Evolutionary conservation across 2,888 invertebrate genomes (phyloP).

Genomic region (Scelioninae gen. 2): DNA sequence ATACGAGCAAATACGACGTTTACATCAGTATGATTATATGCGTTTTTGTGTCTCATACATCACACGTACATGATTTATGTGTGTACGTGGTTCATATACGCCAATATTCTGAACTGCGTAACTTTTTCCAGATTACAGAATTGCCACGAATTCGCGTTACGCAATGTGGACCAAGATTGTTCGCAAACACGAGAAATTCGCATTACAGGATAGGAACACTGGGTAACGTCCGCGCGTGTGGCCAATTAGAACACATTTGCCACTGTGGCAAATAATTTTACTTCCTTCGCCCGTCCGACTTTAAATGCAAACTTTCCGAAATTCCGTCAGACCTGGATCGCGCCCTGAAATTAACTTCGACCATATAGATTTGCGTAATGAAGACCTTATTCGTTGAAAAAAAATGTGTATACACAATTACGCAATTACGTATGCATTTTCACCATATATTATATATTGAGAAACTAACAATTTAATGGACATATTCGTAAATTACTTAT

Average conservation of each 20-base stretch:
- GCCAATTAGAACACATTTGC: slow-evolving; percentile 55
- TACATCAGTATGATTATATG: too few species aligned
- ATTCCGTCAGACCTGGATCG: slow-evolving; percentile 46
- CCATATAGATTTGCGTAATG: slow-evolving; percentile 55
- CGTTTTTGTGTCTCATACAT: too few species aligned
- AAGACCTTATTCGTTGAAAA: slow-evolving; percentile 26
- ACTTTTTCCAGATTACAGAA: too few species aligned
- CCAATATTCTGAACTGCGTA: too few species aligned
- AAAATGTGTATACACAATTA: slow-evolving; percentile 3
- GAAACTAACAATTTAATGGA: too few species aligned
- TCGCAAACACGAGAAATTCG: slow-evolving; percentile 48
- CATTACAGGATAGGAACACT: slow-evolving; percentile 49
- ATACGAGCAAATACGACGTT: background rate
- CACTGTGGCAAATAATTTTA: slow-evolving; percentile 56
- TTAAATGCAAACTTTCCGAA: slow-evolving; percentile 47
- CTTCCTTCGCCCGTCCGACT: slow-evolving; percentile 45
- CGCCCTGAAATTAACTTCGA: slow-evolving; percentile 51
- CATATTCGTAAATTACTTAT: too few species aligned
- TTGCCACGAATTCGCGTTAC: slow-evolving; percentile 22
- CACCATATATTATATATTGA: slow-evolving; percentile 1
- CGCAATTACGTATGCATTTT: slow-evolving; percentile 21
- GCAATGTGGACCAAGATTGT: too few species aligned
- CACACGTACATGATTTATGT: too few species aligned
- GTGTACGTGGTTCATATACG: too few species aligned
- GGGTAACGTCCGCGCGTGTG: slow-evolving; percentile 51